A percentile compares a stretch with the other conserved stretches of the same genome.
These are phyloP conservation scores for Dipodomys merriami DNA, from an alignment of 2,113 vertebrate species.

Conservation along the genomic window DNA sequence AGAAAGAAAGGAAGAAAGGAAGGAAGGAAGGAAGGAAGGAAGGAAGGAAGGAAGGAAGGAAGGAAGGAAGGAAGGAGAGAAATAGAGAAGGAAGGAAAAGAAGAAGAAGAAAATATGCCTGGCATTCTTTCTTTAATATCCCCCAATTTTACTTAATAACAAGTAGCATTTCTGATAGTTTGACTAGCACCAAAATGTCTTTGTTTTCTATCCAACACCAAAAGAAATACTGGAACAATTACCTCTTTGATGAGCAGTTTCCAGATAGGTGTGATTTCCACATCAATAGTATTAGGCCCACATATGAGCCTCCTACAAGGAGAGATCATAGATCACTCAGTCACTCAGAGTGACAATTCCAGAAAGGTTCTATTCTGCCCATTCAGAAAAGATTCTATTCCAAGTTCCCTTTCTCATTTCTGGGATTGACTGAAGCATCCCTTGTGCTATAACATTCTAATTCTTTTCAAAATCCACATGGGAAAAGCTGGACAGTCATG, in stretches of 20 bases:
- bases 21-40: too few relatives aligned
- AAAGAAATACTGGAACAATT: conserved; percentile 63
- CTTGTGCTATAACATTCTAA: neutral
- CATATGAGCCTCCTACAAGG: conserved; percentile 85
- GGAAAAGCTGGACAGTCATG: too few relatives aligned
- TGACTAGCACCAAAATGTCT: neutral
- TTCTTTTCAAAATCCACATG: neutral
- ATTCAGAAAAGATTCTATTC: neutral
- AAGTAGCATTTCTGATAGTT: neutral
- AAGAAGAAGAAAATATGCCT: neutral
- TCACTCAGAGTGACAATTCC: conserved; percentile 28
- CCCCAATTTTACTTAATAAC: neutral
- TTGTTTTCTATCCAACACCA: conserved; percentile 9
- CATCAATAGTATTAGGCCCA: conserved; percentile 87
- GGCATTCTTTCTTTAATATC: neutral
- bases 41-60: too few relatives aligned
- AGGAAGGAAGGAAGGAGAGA: too few relatives aligned
- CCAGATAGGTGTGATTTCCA: conserved; percentile 88
- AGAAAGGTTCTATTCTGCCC: neutral
- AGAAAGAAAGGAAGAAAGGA: too few relatives aligned
- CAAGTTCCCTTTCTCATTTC: neutral
- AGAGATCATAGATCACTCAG: conserved; percentile 55
- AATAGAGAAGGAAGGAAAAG: too few relatives aligned
- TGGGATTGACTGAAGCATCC: neutral
- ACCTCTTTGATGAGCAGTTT: conserved; percentile 91